These are phyloP conservation scores for Riptortus pedestris DNA, from an alignment of 1,140 invertebrate species.

Conservation along the genomic window DNA sequence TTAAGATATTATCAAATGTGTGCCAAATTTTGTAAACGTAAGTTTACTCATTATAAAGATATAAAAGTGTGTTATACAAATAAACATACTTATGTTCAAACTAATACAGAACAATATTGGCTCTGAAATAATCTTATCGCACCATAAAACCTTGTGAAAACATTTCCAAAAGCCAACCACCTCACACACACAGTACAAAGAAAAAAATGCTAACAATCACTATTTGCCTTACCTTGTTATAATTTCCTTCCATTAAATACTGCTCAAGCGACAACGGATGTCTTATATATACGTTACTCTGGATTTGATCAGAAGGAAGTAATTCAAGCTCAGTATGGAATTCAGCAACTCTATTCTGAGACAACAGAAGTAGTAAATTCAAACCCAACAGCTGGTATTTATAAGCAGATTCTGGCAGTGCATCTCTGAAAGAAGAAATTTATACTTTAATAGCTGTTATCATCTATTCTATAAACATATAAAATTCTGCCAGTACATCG, in stretches of 20 bases:
- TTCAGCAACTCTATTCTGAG: conserved; percentile 93
- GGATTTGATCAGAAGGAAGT: conserved; percentile 82
- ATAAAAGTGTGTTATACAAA: too few relatives aligned
- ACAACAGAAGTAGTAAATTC: conserved; percentile 89
- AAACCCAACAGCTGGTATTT: conserved; percentile 92
- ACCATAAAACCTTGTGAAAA: too few relatives aligned
- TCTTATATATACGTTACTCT: conserved; percentile 87
- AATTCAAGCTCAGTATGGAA: conserved; percentile 97
- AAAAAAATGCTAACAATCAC: too few relatives aligned
- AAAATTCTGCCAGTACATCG: neutral
- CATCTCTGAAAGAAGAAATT: conserved; percentile 41
- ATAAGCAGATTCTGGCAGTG: conserved; percentile 83
- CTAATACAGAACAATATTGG: too few relatives aligned
- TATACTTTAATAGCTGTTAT: too few relatives aligned
- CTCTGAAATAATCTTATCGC: too few relatives aligned
- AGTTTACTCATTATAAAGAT: too few relatives aligned
- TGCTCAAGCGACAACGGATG: conserved; percentile 94
- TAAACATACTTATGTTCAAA: too few relatives aligned
- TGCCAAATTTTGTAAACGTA: too few relatives aligned
- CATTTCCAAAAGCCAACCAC: too few relatives aligned
- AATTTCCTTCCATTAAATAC: conserved; percentile 98
- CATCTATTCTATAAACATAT: neutral
- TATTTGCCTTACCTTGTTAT: conserved; percentile 96
- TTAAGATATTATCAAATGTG: too few relatives aligned
- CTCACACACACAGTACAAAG: too few relatives aligned